Base-by-base conservation (phyloP, 1,140 invertebrate species). In the Potamilus streckersoni region DNA sequence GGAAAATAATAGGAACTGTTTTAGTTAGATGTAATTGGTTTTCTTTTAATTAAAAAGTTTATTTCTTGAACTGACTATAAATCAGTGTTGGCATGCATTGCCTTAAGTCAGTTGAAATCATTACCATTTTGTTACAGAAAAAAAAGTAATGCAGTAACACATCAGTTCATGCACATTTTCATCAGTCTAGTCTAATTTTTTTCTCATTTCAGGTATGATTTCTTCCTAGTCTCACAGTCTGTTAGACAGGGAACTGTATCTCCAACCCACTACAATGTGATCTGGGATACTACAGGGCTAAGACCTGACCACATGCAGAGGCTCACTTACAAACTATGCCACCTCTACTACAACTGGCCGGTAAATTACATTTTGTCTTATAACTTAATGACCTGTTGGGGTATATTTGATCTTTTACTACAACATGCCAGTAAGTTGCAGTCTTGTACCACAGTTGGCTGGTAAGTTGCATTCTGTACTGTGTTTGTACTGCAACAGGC, bases 181-280 rank as follows among this genome's bases (percentile, higher is more conserved):
- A 6, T 49, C 38, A 49, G 6, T 49, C 38, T 49, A 49, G 11
- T 49, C 38, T 49, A 49, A 49, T 49, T 11, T 61, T 0, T 23
- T 11, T 23, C 13, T 62, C 12, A 0, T 62, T 62, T 49, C 60
- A 72, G 71, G 71, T 62, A 63, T 16, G 71, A 72, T 56, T 72
- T 96, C 85, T 96, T 92, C 81, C 82, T 96, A 13, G 92, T 96
- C 0, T 93, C 93, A 0, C 95, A 97, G 86, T 91, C 90, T 20
- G 94, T 95, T 0, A 88, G 89, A 0, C 93, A 96, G 78, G 95
- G 95, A 1, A 95, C 96, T 0, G 95, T 96, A 0, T 90, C 93
- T 2, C 95, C 95, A 0, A 95, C 95, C 0, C 92, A 92, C 23
- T 97, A 95, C 85, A 95, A 94, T 82, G 92, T 96, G 0, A 90